phyloP scores from a whole-genome alignment of 2,888 invertebrate species.

The Campoplex capitator region DNA sequence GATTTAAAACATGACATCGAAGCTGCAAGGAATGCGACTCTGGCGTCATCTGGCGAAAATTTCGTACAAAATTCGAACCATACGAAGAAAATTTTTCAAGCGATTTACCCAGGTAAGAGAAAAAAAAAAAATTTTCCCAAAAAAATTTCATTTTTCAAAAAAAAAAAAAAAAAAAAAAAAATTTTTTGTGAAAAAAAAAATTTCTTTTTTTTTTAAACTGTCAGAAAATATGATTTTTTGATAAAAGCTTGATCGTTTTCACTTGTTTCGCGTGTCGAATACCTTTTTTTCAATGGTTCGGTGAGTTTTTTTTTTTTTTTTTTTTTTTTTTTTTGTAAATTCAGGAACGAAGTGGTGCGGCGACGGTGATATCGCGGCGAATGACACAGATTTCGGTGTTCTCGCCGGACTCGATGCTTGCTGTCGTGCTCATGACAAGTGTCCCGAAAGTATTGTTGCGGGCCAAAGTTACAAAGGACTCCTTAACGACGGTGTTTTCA shows the following conservation, averaged over 20 bases:
- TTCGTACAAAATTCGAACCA: constrained; percentile 85
- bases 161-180: no score
- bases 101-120: constrained; percentile 86
- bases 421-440: constrained; percentile 90
- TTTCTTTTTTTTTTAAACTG: no score
- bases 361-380: constrained; percentile 87
- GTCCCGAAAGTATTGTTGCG: constrained; percentile 87
- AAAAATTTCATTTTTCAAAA: no score
- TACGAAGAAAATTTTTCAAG: constrained; percentile 84
- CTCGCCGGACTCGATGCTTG: constrained; percentile 89
- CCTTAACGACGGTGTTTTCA: constrained; percentile 89
- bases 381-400: constrained; percentile 87
- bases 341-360: constrained; percentile 92
- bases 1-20: constrained; percentile 77
- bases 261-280: no score
- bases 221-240: no score
- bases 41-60: constrained; percentile 78
- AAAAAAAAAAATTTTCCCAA: no score
- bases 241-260: no score
- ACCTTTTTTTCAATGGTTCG: no score
- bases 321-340: background rate
- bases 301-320: no score
- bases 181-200: no score
- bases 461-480: constrained; percentile 87
- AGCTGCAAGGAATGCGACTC: no score